Evolutionary conservation across 2,797 vertebrate species (phyloP).

Genomic region (Phylloscopus collybita): DNA sequence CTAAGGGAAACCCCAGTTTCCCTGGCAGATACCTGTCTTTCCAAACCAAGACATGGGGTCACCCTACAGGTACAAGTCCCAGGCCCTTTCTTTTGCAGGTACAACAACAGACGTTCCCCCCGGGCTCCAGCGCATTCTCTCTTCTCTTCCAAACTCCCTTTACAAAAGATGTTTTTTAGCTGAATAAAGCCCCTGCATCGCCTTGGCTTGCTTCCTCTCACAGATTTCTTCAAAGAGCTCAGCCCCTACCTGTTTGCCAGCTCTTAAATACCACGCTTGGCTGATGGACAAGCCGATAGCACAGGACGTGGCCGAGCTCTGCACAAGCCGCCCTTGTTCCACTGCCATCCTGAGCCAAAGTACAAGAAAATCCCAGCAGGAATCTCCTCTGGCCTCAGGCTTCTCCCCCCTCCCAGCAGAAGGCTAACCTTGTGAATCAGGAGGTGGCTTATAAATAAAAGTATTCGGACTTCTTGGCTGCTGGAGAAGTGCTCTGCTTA

Average conservation of each 20-base stretch:
- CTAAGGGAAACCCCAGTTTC: no score
- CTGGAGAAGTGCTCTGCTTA: neutral
- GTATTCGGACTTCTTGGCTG: neutral
- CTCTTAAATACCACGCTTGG: slow-evolving; percentile 41
- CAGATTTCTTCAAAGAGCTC: slow-evolving; percentile 24
- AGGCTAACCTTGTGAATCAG: neutral
- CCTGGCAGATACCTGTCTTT: no score
- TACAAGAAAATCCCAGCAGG: neutral
- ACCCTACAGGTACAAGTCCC: neutral
- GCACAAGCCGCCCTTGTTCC: slow-evolving; percentile 45
- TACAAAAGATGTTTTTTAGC: neutral
- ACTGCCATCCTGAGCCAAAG: neutral
- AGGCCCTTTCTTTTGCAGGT: neutral
- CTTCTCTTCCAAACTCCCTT: neutral
- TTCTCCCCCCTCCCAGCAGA: neutral
- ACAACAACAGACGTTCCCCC: neutral
- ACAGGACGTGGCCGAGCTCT: neutral
- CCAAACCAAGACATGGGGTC: no score
- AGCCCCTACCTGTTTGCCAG: slow-evolving; percentile 47
- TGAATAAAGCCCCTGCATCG: neutral
- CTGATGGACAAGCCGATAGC: slow-evolving; percentile 54
- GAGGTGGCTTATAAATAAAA: slow-evolving; percentile 13
- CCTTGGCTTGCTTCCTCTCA: slow-evolving; percentile 21
- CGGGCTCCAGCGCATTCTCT: neutral
- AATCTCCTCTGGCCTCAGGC: neutral